phyloP scores from a whole-genome alignment of 2,888 invertebrate species.

The Tetramorium bicarinatum region DNA sequence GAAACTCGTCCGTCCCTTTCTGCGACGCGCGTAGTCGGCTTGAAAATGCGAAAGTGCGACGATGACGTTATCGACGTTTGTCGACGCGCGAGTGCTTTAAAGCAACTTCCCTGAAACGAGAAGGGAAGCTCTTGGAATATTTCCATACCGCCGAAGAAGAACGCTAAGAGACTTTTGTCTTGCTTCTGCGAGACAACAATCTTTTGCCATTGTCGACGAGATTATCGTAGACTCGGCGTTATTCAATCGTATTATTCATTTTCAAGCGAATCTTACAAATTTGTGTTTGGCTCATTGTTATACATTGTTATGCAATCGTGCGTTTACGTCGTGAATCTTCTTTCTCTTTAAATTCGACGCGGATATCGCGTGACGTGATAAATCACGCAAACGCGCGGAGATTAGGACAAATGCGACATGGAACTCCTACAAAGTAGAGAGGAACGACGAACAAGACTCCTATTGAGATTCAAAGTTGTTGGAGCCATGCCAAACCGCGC shows the following conservation, averaged over 20 bases:
- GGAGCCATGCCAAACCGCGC: conserved; percentile 70
- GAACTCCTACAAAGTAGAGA: conserved; percentile 71
- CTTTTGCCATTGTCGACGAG: not conserved
- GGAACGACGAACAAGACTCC: conserved; percentile 79
- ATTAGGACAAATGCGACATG: conserved; percentile 58
- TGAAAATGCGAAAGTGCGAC: conserved; percentile 42
- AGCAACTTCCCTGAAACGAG: not conserved
- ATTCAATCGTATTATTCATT: conserved; percentile 2
- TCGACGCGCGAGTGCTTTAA: conserved; percentile 42
- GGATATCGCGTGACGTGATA: conserved; percentile 51
- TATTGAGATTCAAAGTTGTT: conserved; percentile 73
- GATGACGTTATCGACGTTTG: conserved; percentile 52
- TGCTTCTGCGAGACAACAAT: not conserved
- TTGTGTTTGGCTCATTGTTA: not conserved
- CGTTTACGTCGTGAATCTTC: not conserved
- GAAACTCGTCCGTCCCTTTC: conserved; percentile 8
- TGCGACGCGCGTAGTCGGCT: conserved; percentile 13
- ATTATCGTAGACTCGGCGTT: not conserved
- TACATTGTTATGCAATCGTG: not conserved
- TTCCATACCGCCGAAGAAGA: conserved; percentile 18
- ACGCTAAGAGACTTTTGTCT: not conserved
- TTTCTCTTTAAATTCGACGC: not conserved
- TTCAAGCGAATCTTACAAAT: not conserved
- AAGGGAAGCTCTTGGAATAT: conserved; percentile 12
- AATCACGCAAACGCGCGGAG: conserved; percentile 64